Percentiles rank a stretch among this genome's conserved stretches.
Evolutionary conservation across 2,888 invertebrate species (phyloP).

Genomic region (Acrobasis suavella): DNA sequence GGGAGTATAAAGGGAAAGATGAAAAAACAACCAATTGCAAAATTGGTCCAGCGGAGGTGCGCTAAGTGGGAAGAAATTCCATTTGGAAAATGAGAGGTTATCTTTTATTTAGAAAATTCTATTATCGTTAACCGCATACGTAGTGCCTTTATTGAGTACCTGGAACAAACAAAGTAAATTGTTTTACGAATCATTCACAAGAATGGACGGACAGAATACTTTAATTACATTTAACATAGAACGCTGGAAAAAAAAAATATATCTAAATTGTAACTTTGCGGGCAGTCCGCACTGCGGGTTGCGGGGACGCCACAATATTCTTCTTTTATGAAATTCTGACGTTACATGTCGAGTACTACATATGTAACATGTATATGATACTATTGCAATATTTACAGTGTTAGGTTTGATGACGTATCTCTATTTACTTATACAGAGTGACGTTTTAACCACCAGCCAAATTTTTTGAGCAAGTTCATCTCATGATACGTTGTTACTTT

Average conservation of each 20-base stretch:
- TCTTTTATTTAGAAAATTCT: slow-evolving; percentile 33
- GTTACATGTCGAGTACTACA: too few species aligned
- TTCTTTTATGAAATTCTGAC: too few species aligned
- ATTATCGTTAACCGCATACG: slow-evolving; percentile 31
- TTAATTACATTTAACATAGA: not conserved
- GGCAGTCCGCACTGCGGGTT: too few species aligned
- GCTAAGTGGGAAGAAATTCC: slow-evolving; percentile 31
- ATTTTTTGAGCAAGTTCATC: too few species aligned
- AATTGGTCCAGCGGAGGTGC: slow-evolving; percentile 16
- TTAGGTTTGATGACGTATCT: too few species aligned
- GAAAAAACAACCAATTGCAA: slow-evolving; percentile 21
- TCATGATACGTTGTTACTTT: too few species aligned
- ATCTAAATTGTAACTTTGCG: too few species aligned
- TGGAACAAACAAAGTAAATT: slow-evolving; percentile 35
- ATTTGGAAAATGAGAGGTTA: slow-evolving; percentile 34
- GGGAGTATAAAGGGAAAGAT: slow-evolving; percentile 14
- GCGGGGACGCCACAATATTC: too few species aligned
- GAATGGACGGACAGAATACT: not conserved
- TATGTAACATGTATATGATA: too few species aligned
- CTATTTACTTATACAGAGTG: too few species aligned
- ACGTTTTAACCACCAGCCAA: too few species aligned
- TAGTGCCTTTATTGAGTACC: slow-evolving; percentile 34
- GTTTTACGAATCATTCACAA: slow-evolving; percentile 24
- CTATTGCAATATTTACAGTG: too few species aligned
- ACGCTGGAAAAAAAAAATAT: not conserved